Percentiles rank a stretch among this genome's conserved stretches.
Evolutionary conservation across 2,888 invertebrate species (phyloP).

Genomic region (Trachelus tabidus): DNA sequence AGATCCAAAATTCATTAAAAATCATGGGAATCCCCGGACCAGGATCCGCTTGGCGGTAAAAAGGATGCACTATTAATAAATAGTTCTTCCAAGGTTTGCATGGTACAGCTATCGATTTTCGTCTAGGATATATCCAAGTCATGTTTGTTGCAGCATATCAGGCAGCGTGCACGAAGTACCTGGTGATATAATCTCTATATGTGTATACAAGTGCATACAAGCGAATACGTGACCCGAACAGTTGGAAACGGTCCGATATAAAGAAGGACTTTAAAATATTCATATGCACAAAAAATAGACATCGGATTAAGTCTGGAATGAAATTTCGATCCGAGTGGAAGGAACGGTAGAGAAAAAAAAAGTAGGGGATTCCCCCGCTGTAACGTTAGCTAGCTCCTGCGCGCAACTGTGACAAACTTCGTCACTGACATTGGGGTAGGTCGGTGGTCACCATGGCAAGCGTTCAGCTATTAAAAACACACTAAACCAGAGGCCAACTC

Average conservation of each 20-base stretch:
- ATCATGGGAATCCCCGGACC: neutral
- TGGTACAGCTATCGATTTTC: conserved; percentile 44
- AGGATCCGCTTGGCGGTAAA: neutral
- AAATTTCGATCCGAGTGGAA: neutral
- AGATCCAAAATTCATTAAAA: too few relatives aligned
- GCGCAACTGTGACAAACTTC: neutral
- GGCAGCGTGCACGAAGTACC: conserved; percentile 21
- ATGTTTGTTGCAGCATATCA: conserved; percentile 30
- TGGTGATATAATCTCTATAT: conserved; percentile 13
- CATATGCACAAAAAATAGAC: neutral
- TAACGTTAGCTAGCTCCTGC: neutral
- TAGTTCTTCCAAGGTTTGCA: conserved; percentile 33
- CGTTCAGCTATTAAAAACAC: conserved; percentile 11
- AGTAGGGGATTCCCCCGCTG: neutral
- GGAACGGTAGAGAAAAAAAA: neutral
- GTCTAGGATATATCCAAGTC: conserved; percentile 19
- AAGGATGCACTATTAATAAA: conserved; percentile 42
- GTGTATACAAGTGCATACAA: neutral
- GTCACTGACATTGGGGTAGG: conserved; percentile 36
- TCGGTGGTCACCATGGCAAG: conserved; percentile 16
- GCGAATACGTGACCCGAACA: neutral
- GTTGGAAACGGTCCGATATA: neutral
- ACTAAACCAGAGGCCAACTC: neutral
- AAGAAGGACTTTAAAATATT: neutral
- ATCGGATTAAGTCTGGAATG: neutral